These are phyloP conservation scores for Macquaria ambigua DNA, from an alignment of 2,113 vertebrate species.

Conservation along the genomic window DNA sequence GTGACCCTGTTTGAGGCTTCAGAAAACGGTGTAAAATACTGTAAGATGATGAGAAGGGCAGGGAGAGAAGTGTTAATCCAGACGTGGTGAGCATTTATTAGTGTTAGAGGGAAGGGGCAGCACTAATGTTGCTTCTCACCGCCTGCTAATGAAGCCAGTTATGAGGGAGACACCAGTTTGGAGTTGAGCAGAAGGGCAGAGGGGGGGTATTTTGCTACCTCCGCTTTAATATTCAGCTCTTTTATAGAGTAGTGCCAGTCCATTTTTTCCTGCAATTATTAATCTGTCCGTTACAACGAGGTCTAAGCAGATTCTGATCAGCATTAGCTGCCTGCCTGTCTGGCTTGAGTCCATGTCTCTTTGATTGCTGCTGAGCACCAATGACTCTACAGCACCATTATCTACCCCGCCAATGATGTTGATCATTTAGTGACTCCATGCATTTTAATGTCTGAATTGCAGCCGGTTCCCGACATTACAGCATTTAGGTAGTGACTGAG, in stretches of 20 bases:
- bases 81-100: slow-evolving; percentile 67
- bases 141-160: slow-evolving; percentile 55
- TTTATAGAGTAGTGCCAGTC: slow-evolving; percentile 54
- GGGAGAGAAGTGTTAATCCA: slow-evolving; percentile 62
- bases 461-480: neutral
- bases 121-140: slow-evolving; percentile 34
- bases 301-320: slow-evolving; percentile 51
- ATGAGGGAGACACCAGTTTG: slow-evolving; percentile 24
- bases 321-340: slow-evolving; percentile 46
- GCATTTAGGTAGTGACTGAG: slow-evolving; percentile 2
- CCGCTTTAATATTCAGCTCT: slow-evolving; percentile 35
- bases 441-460: slow-evolving; percentile 47
- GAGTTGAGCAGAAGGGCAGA: slow-evolving; percentile 36
- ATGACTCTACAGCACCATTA: slow-evolving; percentile 50
- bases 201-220: slow-evolving; percentile 18
- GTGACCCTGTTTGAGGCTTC: slow-evolving; percentile 55
- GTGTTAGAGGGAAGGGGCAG: slow-evolving; percentile 47
- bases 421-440: slow-evolving; percentile 28
- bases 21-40: slow-evolving; percentile 67
- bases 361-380: slow-evolving; percentile 62
- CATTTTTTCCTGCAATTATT: slow-evolving; percentile 67
- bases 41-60: slow-evolving; percentile 51
- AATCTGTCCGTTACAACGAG: slow-evolving; percentile 52
- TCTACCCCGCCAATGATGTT: slow-evolving; percentile 32
- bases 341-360: slow-evolving; percentile 47